Conservation (phyloP, 1,140 invertebrate species). For the Belonocnema kinseyi region DNA sequence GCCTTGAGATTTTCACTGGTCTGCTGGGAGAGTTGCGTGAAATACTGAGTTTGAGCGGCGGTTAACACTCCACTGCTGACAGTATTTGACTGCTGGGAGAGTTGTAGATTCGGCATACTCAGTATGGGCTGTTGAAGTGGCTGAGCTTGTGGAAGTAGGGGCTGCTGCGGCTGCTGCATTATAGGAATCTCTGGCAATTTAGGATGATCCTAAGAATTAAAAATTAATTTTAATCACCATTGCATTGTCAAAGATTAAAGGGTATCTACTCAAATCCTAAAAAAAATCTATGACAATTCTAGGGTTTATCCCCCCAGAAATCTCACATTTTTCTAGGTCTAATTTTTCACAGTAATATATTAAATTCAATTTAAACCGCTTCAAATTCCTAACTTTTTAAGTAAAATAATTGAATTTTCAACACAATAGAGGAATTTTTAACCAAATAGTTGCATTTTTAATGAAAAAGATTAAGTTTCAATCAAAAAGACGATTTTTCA, state of each 20-base stretch:
- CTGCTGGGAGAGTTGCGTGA: conserved; percentile 82
- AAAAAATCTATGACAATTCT: too few species aligned
- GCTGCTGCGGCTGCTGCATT: conserved; percentile 56
- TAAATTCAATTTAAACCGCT: too few species aligned
- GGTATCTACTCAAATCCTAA: too few species aligned
- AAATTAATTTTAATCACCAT: neutral
- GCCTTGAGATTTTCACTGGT: conserved; percentile 80
- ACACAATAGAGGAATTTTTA: too few species aligned
- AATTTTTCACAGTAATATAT: too few species aligned
- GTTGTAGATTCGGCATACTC: conserved; percentile 69
- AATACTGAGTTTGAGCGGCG: conserved; percentile 84
- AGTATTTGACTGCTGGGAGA: conserved; percentile 68
- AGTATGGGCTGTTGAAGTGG: conserved; percentile 61
- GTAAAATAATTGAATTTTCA: too few species aligned
- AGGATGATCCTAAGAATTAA: conserved; percentile 57
- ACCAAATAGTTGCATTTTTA: too few species aligned
- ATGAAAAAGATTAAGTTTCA: too few species aligned
- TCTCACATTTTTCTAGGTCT: too few species aligned
- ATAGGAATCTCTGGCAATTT: conserved; percentile 63
- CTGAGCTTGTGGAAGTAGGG: conserved; percentile 61
- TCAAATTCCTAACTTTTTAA: too few species aligned
- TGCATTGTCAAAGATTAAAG: neutral
- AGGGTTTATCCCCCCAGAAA: too few species aligned
- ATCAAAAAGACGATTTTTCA: too few species aligned
- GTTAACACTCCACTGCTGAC: conserved; percentile 75